Base-by-base conservation (phyloP, 2,888 invertebrate species). In the Lasioglossum morio region DNA sequence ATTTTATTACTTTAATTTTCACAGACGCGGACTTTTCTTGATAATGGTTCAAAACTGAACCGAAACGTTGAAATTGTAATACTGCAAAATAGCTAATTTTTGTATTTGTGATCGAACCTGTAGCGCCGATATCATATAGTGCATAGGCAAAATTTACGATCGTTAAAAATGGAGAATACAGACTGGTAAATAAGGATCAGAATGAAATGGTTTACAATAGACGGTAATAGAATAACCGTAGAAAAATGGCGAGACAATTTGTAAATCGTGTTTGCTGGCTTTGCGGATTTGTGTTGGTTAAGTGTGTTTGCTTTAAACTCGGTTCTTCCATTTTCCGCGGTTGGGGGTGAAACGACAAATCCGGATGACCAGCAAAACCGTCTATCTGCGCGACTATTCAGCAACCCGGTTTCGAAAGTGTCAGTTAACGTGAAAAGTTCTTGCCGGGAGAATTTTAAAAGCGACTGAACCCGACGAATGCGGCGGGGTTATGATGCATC, bases 401-500 rank as follows among this genome's bases (percentile, higher is more conserved):
- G 34, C 43, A 57, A 72, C 60, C 69, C n/a, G 63, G 43, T 80
- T 80, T 75, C 30, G 34, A 70, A 69, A 80, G 72, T 53, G 74
- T 86, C 82, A 79, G 79, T 77, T 82, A 79, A 43, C 79, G n/a
- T 23, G 53, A 27, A 40, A 80, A 77, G 77, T 81, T 73, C 46
- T 43, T 72, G 77, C 60, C 46, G n/a, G 34, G 87, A 40, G 69
- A 85, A 85, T 87, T 88, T 85, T 72, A 84, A 89, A 82, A 74
- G 72, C 78, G 77, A 63, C 30, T 14, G 72, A 88, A 82, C 72
- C 63, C 82, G 79, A 79, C 76, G 82, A 83, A 90, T 75, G 72
- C 80, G 70, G 40, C 57, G n/a, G 74, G 82, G 84, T 86, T 86
- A 86, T 87, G 83, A 82, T 75, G 89, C 74, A 87, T 86, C 77